Percentiles rank a stretch among this genome's conserved stretches.
Conservation (phyloP, 2,113 vertebrate species). For the Geococcyx californianus region DNA sequence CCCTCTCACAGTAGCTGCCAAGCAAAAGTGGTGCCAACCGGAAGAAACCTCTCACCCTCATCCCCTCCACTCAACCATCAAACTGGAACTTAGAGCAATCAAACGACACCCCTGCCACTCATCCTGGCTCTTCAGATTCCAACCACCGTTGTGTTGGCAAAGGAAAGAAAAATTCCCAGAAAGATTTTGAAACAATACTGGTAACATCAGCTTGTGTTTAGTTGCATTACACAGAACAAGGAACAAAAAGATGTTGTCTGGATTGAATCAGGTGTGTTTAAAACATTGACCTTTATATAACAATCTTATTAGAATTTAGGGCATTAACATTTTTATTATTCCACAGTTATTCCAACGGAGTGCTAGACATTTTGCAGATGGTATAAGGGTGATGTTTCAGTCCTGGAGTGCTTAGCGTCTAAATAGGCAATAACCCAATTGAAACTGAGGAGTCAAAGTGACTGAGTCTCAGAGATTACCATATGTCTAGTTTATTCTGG, state of each 20-base stretch:
- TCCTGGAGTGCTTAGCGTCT: neutral
- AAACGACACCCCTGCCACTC: too few species aligned
- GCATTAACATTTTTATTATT: neutral
- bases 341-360: neutral
- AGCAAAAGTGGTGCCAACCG: too few species aligned
- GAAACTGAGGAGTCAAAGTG: neutral
- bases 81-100: too few species aligned
- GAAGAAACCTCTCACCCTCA: too few species aligned
- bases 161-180: too few species aligned
- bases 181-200: too few species aligned
- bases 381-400: neutral
- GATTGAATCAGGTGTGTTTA: neutral
- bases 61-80: too few species aligned
- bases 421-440: neutral
- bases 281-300: neutral
- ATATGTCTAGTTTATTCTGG: neutral
- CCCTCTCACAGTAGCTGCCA: too few species aligned
- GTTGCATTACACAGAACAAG: neutral
- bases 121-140: too few species aligned
- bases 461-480: neutral
- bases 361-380: neutral
- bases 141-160: too few species aligned
- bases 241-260: neutral
- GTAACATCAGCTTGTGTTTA: conserved; percentile 10
- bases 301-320: neutral